Percentiles rank a stretch among this genome's conserved stretches.
These are phyloP conservation scores for Orgyia antiqua DNA, from an alignment of 2,888 invertebrate species.

Conservation along the genomic window DNA sequence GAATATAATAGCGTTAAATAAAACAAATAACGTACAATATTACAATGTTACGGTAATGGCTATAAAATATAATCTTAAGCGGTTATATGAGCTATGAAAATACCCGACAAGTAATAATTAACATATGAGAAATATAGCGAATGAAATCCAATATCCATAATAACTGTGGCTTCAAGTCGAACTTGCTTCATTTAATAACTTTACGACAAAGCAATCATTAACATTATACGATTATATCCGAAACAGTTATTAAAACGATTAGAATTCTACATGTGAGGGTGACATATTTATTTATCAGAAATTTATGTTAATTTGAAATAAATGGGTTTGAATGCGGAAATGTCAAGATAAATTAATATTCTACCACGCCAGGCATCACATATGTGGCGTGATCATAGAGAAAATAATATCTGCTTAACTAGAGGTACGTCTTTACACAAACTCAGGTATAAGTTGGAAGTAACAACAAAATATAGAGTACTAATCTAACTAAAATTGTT, in stretches of 20 bases:
- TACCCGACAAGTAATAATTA: constrained; percentile 11
- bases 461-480: no score
- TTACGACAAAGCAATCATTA: constrained; percentile 27
- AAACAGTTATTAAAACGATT: constrained; percentile 35
- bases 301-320: constrained; percentile 31
- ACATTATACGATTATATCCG: constrained; percentile 15
- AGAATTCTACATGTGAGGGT: constrained; percentile 31
- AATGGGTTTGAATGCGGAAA: constrained; percentile 24
- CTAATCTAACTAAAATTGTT: no score
- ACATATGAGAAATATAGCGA: constrained; percentile 12
- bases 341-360: constrained; percentile 24
- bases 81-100: neutral
- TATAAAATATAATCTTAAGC: neutral
- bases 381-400: no score
- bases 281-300: constrained; percentile 29
- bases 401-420: no score
- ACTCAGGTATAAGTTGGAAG: no score
- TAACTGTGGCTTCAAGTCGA: constrained; percentile 16
- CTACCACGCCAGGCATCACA: constrained; percentile 22
- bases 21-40: no score
- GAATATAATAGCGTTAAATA: no score
- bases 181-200: constrained; percentile 15
- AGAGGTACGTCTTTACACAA: no score
- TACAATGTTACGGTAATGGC: constrained; percentile 1
- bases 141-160: constrained; percentile 7